Conservation (phyloP, 2,797 vertebrate species). For the Spheniscus humboldti region DNA sequence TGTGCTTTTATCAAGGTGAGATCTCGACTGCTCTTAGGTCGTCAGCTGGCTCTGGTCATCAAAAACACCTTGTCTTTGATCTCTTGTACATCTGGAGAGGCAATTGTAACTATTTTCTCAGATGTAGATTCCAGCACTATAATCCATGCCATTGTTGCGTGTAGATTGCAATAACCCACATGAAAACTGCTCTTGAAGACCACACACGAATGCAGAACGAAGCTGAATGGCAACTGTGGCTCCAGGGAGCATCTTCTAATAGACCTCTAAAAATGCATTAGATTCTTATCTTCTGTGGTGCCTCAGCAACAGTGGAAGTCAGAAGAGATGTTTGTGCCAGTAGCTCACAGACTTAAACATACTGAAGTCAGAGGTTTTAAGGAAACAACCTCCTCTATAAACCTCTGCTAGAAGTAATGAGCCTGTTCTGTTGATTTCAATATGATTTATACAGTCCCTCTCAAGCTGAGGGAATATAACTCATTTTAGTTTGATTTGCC, state of each 20-base stretch:
- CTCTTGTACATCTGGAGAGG: conserved; percentile 7
- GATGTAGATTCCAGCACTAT: background rate
- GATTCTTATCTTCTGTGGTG: conserved; percentile 23
- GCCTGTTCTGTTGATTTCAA: background rate
- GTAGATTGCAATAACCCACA: conserved; percentile 16
- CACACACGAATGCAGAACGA: conserved; percentile 17
- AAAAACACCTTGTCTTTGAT: conserved; percentile 27
- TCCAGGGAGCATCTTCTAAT: conserved; percentile 29
- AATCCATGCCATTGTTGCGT: background rate
- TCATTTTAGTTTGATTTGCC: background rate
- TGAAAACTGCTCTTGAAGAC: conserved; percentile 28
- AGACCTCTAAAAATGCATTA: conserved; percentile 41
- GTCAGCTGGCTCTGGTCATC: background rate
- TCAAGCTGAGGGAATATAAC: background rate
- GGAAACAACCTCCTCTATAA: background rate
- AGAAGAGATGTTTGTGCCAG: background rate
- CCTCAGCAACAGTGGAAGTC: background rate
- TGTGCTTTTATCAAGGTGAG: background rate
- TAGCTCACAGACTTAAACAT: background rate
- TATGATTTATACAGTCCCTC: background rate
- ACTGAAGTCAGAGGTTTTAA: background rate
- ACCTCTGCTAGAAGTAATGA: background rate
- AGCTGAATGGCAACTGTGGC: background rate
- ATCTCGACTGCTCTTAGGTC: background rate
- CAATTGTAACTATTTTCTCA: background rate